Percentiles rank a stretch among this genome's conserved stretches.
phyloP scores from a whole-genome alignment of 2,113 vertebrate species.

The Gambusia affinis region DNA sequence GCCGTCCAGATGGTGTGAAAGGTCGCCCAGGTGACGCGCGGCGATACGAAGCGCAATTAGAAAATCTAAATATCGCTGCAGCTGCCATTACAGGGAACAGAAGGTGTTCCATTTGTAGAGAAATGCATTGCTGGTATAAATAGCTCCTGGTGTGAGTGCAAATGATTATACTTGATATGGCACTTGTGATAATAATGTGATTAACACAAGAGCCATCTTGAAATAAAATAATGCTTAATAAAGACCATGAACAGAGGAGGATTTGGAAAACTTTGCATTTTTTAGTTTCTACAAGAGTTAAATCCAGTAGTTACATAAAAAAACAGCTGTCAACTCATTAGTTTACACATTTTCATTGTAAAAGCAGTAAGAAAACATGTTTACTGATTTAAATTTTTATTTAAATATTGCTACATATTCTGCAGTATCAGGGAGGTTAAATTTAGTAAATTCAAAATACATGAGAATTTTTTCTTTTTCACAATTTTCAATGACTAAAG shows the following conservation, averaged over 20 bases:
- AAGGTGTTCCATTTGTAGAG: constrained; percentile 39
- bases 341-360: not conserved
- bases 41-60: constrained; percentile 70
- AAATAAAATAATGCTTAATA: constrained; percentile 4
- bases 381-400: not conserved
- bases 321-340: not conserved
- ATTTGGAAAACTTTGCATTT: not conserved
- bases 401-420: not conserved
- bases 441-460: too few species aligned
- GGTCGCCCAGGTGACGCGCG: constrained; percentile 48
- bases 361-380: not conserved
- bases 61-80: constrained; percentile 71
- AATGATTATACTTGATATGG: constrained; percentile 14
- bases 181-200: constrained; percentile 5
- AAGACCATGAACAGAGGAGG: constrained; percentile 2
- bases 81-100: constrained; percentile 67
- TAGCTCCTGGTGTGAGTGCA: constrained; percentile 34
- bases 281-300: not conserved
- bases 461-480: too few species aligned
- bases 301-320: not conserved
- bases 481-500: too few species aligned
- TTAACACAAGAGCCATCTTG: constrained; percentile 27
- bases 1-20: constrained; percentile 28
- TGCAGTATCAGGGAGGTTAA: too few species aligned
- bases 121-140: constrained; percentile 35